Evolutionary conservation across 2,113 vertebrate species (phyloP).

Genomic region (Chlorodrepanis virens): DNA sequence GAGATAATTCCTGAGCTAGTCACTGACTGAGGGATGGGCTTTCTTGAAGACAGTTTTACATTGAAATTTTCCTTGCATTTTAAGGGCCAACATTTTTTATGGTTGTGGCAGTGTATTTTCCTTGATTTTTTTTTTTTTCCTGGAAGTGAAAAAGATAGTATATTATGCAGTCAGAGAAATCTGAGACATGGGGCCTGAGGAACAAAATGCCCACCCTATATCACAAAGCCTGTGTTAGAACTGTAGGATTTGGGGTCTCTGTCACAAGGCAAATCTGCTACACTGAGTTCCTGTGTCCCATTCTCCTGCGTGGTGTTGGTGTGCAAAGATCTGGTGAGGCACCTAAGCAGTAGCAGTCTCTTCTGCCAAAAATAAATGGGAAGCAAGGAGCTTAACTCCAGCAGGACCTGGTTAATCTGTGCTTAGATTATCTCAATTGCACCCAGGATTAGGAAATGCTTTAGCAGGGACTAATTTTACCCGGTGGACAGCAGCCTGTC

Average conservation of each 20-base stretch:
- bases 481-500: not conserved
- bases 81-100: not conserved
- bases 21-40: not conserved
- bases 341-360: accelerated
- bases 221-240: not conserved
- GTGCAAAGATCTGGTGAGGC: not conserved
- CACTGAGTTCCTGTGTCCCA: accelerated
- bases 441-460: not conserved
- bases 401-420: constrained; percentile 39
- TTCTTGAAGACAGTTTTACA: not conserved
- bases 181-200: not conserved
- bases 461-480: not conserved
- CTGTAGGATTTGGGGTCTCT: not conserved
- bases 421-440: constrained; percentile 7
- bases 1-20: not conserved
- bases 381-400: not conserved
- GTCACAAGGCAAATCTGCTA: accelerated
- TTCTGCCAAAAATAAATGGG: not conserved
- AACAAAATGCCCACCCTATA: not conserved
- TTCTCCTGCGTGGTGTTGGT: accelerated
- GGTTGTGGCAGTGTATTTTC: not conserved
- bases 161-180: not conserved
- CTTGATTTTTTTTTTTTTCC: accelerated
- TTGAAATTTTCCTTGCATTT: not conserved
- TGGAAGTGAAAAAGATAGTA: not conserved